Base-by-base conservation (phyloP, 2,113 vertebrate species). In the Todiramphus saurophagus region DNA sequence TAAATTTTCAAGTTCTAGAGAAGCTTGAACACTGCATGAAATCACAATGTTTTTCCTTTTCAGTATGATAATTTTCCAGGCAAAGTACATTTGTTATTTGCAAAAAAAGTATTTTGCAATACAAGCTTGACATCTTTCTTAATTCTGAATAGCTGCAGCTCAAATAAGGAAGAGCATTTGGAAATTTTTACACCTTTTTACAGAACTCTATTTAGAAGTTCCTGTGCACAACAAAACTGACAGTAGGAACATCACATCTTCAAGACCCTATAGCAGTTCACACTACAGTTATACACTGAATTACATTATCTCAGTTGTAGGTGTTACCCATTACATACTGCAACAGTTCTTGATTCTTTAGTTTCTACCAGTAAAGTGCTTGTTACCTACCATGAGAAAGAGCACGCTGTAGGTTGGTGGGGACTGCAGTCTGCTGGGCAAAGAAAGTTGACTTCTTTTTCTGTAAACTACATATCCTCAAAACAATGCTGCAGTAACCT, bases 321-420 rank as follows among this genome's bases (percentile, higher is more conserved):
- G 24, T 19, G 33, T 72, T 27, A 37, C 18, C 21, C 31, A 35
- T 73, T 80, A 76, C 0, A 0, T 13, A 60, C 23, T 51, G 43
- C 18, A 53, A 13, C 16, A 62, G 28, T 12, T 75, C 60, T 30
- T 30, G 27, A 63, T 25, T 70, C 24, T 46, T 67, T 27, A 21
- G 43, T 56, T 78, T 68, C 35, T 39, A 21, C 24, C 13, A 18
- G 41, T 41, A 27, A 77, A 48, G 48, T 56, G 48, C 27, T 48
- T 46, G 55, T 76, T 46, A 95, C 96, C 53, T 95, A 96, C 96
- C 94, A 96, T 96, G 91, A 87, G 90, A 96, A 81, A 13, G 28
- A 72, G 53, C 62, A 82, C 90, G 6, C 55, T 24, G 69, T 21
- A 89, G 44, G 59, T 66, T 1, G 2, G 74, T 64, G 73, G 58